A percentile compares a stretch with the other conserved stretches of the same genome.
Conservation (phyloP, 2,797 vertebrate genomes). For the Lagodon rhomboides region DNA sequence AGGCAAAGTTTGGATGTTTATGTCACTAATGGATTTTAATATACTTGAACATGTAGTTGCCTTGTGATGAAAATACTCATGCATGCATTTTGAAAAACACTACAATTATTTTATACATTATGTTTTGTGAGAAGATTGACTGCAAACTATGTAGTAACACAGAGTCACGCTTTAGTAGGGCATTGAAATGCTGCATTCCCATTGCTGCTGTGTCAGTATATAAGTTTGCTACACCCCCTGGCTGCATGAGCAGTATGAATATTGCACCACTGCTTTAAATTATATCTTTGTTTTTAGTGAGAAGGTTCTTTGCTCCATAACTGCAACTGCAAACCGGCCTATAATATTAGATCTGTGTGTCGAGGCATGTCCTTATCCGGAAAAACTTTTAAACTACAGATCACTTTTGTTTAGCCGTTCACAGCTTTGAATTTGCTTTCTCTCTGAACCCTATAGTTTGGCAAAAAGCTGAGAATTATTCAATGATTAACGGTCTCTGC, state of each 20-base stretch:
- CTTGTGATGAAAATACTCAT: not conserved
- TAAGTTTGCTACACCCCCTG: conserved; percentile 34
- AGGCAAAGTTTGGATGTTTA: conserved; percentile 15
- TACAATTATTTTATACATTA: not conserved
- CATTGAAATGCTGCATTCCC: conserved; percentile 47
- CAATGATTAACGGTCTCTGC: conserved; percentile 41
- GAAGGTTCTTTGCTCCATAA: not conserved
- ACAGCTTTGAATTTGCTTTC: conserved; percentile 30
- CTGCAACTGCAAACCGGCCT: conserved; percentile 28
- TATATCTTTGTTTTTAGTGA: conserved; percentile 13
- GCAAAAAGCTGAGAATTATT: conserved; percentile 26
- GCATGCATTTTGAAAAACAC: no score
- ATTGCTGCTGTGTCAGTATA: conserved; percentile 54
- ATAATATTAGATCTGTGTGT: conserved; percentile 34
- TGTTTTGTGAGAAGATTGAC: conserved; percentile 7
- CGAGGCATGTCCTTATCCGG: conserved; percentile 19
- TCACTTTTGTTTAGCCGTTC: conserved; percentile 15
- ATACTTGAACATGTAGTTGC: not conserved
- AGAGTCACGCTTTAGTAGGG: conserved; percentile 32
- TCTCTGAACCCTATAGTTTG: conserved; percentile 7
- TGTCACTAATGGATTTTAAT: not conserved
- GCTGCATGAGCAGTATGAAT: conserved; percentile 42
- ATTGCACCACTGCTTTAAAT: conserved; percentile 36
- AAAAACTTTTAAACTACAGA: conserved; percentile 19
- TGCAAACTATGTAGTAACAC: conserved; percentile 8